Percentiles rank a stretch among this genome's conserved stretches.
phyloP scores from a whole-genome alignment of 1,140 invertebrate genomes.

The Babylonia areolata region DNA sequence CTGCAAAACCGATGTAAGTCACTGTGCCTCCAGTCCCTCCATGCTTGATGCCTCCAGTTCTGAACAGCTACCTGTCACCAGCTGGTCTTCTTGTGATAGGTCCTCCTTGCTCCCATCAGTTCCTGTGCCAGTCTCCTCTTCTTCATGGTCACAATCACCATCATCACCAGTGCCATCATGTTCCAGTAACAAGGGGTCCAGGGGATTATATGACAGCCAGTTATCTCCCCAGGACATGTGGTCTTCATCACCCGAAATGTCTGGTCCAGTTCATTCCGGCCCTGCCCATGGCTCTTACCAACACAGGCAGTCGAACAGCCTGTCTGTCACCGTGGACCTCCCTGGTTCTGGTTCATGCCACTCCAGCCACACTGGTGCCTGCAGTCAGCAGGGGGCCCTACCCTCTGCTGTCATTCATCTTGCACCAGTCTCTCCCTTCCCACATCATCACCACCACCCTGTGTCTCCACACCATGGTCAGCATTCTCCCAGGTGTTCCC shows the following conservation, averaged over 20 bases:
- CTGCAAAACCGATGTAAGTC: too few relatives aligned
- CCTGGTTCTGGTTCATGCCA: not conserved
- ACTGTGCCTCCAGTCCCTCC: not conserved
- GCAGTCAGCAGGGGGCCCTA: too few relatives aligned
- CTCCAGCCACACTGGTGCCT: not conserved
- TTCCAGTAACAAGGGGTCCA: not conserved
- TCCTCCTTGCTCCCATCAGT: not conserved
- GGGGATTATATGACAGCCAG: not conserved
- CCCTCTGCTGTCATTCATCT: not conserved
- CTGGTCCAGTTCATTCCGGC: not conserved
- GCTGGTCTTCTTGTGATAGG: not conserved
- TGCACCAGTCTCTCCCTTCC: not conserved
- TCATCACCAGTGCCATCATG: constrained; percentile 3
- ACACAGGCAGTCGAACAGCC: not conserved
- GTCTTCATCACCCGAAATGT: not conserved
- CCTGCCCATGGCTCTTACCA: not conserved
- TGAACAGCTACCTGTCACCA: not conserved
- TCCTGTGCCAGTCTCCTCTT: not conserved
- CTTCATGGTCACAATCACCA: not conserved
- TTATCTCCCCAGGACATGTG: not conserved
- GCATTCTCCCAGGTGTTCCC: not conserved
- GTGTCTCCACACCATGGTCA: not conserved
- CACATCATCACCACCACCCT: not conserved
- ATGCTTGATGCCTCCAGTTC: not conserved
- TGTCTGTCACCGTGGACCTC: not conserved